Conservation (phyloP, 2,113 vertebrate species). For the Microcebus murinus region DNA sequence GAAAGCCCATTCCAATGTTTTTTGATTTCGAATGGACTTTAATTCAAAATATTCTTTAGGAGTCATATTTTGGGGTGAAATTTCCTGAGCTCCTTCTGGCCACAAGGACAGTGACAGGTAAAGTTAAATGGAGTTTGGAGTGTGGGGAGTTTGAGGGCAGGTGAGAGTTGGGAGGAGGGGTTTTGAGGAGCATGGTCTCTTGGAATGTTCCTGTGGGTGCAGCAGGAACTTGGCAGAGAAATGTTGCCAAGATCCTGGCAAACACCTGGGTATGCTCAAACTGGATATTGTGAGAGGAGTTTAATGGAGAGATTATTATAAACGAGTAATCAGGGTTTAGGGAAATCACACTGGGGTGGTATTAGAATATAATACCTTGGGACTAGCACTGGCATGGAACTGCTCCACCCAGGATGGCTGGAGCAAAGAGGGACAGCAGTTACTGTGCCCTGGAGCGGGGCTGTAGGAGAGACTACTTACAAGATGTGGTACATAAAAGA, state of each 20-base stretch:
- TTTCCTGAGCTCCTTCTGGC: too few relatives aligned
- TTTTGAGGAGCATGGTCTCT: neutral
- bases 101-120: neutral
- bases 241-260: neutral
- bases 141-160: neutral
- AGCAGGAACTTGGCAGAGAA: conserved; percentile 19
- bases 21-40: too few relatives aligned
- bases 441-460: neutral
- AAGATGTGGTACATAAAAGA: neutral
- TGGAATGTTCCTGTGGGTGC: neutral
- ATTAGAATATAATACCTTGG: neutral
- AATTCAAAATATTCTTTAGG: too few relatives aligned
- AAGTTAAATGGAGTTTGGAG: neutral
- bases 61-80: too few relatives aligned
- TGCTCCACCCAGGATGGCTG: neutral
- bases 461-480: neutral
- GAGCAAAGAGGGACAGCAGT: neutral
- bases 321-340: neutral
- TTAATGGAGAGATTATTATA: neutral
- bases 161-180: neutral
- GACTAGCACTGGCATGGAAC: neutral
- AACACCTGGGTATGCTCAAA: neutral
- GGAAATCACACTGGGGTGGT: neutral
- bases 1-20: too few relatives aligned
- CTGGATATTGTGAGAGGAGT: neutral